Evolutionary conservation across 2,113 vertebrate species (phyloP).

Genomic region (Cololabis saira): DNA sequence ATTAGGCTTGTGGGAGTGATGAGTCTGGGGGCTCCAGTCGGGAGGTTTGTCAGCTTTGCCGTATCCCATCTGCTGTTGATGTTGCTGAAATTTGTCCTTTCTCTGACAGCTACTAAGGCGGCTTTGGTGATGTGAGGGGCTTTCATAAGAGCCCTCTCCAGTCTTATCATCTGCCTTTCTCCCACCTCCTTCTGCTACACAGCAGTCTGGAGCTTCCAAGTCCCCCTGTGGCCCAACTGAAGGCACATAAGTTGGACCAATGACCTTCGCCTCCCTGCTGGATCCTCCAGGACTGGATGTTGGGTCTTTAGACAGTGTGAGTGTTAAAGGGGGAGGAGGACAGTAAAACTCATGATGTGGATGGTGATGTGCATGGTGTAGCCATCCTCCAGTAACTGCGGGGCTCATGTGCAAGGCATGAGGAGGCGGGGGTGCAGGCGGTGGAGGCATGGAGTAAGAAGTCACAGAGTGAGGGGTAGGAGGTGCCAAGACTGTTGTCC

Average conservation of each 20-base stretch:
- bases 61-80: slow-evolving; percentile 81
- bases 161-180: slow-evolving; percentile 67
- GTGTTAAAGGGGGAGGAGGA: slow-evolving; percentile 79
- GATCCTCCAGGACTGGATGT: slow-evolving; percentile 64
- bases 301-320: slow-evolving; percentile 86
- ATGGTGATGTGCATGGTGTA: slow-evolving; percentile 79
- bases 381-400: slow-evolving; percentile 85
- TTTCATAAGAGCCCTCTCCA: slow-evolving; percentile 60
- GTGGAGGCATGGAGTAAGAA: slow-evolving; percentile 89
- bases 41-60: slow-evolving; percentile 86
- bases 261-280: slow-evolving; percentile 85
- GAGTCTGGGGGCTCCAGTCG: slow-evolving; percentile 83
- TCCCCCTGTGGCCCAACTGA: slow-evolving; percentile 89
- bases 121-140: slow-evolving; percentile 52
- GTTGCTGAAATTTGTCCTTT: slow-evolving; percentile 72
- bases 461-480: slow-evolving; percentile 82
- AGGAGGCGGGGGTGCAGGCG: slow-evolving; percentile 76
- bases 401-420: slow-evolving; percentile 84
- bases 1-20: slow-evolving; percentile 55
- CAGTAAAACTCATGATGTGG: slow-evolving; percentile 89
- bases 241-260: slow-evolving; percentile 90
- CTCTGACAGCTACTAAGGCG: slow-evolving; percentile 78
- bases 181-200: slow-evolving; percentile 78
- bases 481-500: slow-evolving; percentile 72
- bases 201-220: slow-evolving; percentile 81